A percentile compares a stretch with the other conserved stretches of the same genome.
Evolutionary conservation across 1,140 invertebrate species (phyloP).

Genomic region (Dendrolimus kikuchii): DNA sequence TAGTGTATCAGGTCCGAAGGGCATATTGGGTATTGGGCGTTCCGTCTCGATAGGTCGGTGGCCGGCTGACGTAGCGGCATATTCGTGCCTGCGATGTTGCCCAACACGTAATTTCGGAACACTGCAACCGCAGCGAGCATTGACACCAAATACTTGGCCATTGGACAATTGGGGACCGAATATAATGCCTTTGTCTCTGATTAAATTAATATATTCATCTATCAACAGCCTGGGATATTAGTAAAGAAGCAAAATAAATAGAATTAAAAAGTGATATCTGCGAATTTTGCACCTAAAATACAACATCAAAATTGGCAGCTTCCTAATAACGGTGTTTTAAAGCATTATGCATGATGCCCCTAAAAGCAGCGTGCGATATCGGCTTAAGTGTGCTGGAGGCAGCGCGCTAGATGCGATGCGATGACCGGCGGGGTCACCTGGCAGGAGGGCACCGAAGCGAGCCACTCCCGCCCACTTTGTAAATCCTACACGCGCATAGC

Average conservation of each 20-base stretch:
- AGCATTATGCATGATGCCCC: background rate
- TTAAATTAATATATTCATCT: no score
- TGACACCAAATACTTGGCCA: constrained; percentile 63
- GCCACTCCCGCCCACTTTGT: constrained; percentile 17
- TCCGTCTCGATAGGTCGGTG: constrained; percentile 33
- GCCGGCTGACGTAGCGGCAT: constrained; percentile 20
- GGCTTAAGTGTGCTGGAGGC: constrained; percentile 17
- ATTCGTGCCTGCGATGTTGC: constrained; percentile 36
- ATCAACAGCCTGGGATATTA: no score
- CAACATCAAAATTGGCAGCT: no score
- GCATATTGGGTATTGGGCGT: constrained; percentile 27
- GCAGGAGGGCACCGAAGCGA: constrained; percentile 21
- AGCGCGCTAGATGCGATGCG: constrained; percentile 28
- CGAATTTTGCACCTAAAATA: no score
- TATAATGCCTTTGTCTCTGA: no score
- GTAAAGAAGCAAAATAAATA: no score
- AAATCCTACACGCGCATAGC: constrained; percentile 19
- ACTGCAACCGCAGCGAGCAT: constrained; percentile 67
- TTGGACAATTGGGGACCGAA: constrained; percentile 32
- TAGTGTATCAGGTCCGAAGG: constrained; percentile 50
- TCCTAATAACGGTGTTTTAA: no score
- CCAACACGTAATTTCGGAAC: constrained; percentile 65
- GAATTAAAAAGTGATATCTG: no score
- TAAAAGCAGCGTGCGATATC: constrained; percentile 13
- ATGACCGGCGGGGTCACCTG: constrained; percentile 32